These are phyloP conservation scores for Microtus pennsylvanicus DNA, from an alignment of 2,113 vertebrate genomes.

Conservation along the genomic window DNA sequence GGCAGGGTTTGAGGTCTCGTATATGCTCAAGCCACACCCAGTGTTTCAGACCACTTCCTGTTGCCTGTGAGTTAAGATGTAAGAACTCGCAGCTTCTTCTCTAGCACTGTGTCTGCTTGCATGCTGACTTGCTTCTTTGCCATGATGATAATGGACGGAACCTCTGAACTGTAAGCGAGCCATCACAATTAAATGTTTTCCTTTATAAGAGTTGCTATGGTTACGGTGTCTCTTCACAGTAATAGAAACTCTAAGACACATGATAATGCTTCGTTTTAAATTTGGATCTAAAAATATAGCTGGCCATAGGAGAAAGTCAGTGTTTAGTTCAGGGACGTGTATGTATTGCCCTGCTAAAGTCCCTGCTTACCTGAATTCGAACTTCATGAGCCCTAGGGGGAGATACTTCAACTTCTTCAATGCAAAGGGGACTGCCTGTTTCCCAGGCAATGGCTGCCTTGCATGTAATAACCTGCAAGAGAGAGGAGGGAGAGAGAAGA, in stretches of 20 bases:
- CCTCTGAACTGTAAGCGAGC: not conserved
- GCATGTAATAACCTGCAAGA: slow-evolving; percentile 87
- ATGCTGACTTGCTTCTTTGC: not conserved
- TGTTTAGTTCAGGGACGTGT: not conserved
- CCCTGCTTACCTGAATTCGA: slow-evolving; percentile 61
- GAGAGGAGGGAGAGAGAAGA: not conserved
- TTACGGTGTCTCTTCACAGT: not conserved
- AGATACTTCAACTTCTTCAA: slow-evolving; percentile 87
- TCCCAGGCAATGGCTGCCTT: slow-evolving; percentile 88
- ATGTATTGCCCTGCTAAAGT: not conserved
- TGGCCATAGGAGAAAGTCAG: not conserved
- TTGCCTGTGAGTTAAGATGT: not conserved
- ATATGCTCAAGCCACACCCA: not conserved
- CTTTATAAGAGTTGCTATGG: not conserved
- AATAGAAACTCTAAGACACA: not conserved
- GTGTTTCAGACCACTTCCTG: not conserved
- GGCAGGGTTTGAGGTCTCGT: not conserved
- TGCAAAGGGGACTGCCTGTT: slow-evolving; percentile 73
- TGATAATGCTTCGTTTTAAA: not conserved
- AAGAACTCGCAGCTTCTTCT: not conserved
- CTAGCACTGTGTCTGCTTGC: not conserved
- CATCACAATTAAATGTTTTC: not conserved
- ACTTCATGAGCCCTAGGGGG: slow-evolving; percentile 85
- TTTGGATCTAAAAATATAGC: not conserved
- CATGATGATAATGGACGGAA: not conserved